Evolutionary conservation across 2,888 invertebrate species (phyloP).

Genomic region (Pseudoips prasinana): DNA sequence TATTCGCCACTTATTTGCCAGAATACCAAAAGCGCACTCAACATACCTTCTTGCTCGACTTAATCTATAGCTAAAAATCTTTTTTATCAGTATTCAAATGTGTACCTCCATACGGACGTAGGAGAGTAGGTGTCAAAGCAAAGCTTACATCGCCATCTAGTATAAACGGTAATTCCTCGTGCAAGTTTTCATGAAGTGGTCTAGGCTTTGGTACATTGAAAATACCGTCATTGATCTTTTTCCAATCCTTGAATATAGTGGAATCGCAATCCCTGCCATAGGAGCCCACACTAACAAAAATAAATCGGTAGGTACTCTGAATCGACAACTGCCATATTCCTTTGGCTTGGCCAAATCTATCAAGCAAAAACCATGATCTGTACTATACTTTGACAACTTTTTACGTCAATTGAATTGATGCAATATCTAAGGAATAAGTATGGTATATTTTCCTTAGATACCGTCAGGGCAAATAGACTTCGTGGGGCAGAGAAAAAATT

Average conservation of each 20-base stretch:
- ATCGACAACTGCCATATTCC: constrained; percentile 22
- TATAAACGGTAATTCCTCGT: no score
- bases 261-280: constrained; percentile 23
- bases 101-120: constrained; percentile 14
- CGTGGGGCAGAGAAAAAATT: neutral
- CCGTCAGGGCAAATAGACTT: neutral
- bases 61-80: constrained; percentile 43
- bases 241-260: no score
- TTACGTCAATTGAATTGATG: constrained; percentile 1
- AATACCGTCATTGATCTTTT: constrained; percentile 22
- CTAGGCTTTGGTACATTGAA: constrained; percentile 19
- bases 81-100: constrained; percentile 33
- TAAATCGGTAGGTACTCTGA: constrained; percentile 24
- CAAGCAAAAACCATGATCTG: neutral
- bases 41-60: constrained; percentile 39
- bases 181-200: constrained; percentile 20
- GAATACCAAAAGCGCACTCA: constrained; percentile 28
- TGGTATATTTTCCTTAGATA: constrained; percentile 1
- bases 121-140: constrained; percentile 25
- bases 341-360: neutral
- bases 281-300: constrained; percentile 19
- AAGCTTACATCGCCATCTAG: constrained; percentile 28
- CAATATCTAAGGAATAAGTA: constrained; percentile 1
- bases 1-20: constrained; percentile 13
- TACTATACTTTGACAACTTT: constrained; percentile 1